Base-by-base conservation (phyloP, 92 coral and sea anemone species). In the Phymanthus crucifer region DNA sequence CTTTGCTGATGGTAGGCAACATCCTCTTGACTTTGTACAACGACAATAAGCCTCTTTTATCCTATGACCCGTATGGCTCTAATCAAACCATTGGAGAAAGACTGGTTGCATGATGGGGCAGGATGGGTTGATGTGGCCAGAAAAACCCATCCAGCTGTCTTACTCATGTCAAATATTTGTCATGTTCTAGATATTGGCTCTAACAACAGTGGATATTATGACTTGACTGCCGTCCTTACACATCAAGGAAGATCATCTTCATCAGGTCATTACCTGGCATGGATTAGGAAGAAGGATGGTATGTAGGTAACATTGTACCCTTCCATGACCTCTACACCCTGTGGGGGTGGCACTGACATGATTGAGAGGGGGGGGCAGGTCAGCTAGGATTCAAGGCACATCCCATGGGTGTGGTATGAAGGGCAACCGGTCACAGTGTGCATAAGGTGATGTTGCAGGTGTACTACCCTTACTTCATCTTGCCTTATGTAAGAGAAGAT, bases 191-290 rank as follows among this genome's bases (percentile, higher is more conserved):
- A 54, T 54, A 24, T 19, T 54, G 64, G 99, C 32, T 95, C 98
- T 40, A 95, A 95, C 78, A 95, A 95, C 82, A 93, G 99, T 67
- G 99, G 99, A 6, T 90, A 93, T 69, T 95, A 95, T 76, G 98
- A 95, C 79, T 86, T 95, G 72, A 86, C 83, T 32, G 99, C 98
- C 33, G 97, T 95, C 8, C 82, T 95, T 12, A 95, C 99, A n/a
- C 99, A 95, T 77, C 99, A 95, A 84, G 99, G 99, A 7, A 87
- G 99, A 9, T 95, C 99, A 0, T 95, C 99, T 0, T 95, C 99
- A 21, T 95, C 99, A 66, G 99, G 99, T 5, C 99, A 95, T 87
- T 95, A 95, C 81, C 83, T 95, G 74, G 99, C 95, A 72, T 95
- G 99, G 99, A 87, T 95, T 26, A 87, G 87, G 61, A 90, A 86